Evolutionary conservation across 1,140 invertebrate species (phyloP), one percentile per base, ranked within the genome.

Genomic region (Latrodectus geometricus): DNA sequence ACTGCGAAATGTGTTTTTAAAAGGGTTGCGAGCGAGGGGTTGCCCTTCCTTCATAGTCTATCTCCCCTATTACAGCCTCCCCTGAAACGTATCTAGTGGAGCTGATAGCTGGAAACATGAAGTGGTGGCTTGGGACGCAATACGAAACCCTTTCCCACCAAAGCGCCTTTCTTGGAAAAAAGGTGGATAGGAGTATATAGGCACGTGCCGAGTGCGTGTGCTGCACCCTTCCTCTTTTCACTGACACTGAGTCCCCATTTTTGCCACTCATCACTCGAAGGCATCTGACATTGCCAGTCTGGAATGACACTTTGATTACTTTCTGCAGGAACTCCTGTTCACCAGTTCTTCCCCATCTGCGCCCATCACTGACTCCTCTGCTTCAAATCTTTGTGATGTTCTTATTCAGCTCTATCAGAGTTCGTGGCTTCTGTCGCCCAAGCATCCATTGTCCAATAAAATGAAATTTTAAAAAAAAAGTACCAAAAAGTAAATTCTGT

Each of bases 281-380:
- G 17, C 17, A 11, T 4, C 56, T 83, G 54, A 21, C 66, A 49
- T n/a, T 35, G 80, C 23, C 82, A 69, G 82, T 65, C 35, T 76
- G 73, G 74, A 52, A 66, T 84, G 82, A 84, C 82, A 69, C 76
- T 84, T 84, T 84, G 72, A 84, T 84, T 76, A 76, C 54, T 75
- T n/a, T n/a, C n/a, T n/a, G n/a, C n/a, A n/a, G n/a, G n/a, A n/a
- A n/a, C n/a, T n/a, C n/a, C n/a, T n/a, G n/a, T n/a, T n/a, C n/a
- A n/a, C 11, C 54, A 2, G 54, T 61, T 61, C 17, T 8, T 8
- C 8, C 8, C 17, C 17, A 14, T 8, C 54, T 61, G 35, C 35
- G 35, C 35, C 35, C n/a, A n/a, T n/a, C n/a, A n/a, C n/a, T n/a
- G n/a, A n/a, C n/a, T 35, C 35, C 35, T 5, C 35, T 35, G 35